These are phyloP conservation scores for Junonia oenone DNA, from an alignment of 2,888 invertebrate genomes.

Conservation along the genomic window DNA sequence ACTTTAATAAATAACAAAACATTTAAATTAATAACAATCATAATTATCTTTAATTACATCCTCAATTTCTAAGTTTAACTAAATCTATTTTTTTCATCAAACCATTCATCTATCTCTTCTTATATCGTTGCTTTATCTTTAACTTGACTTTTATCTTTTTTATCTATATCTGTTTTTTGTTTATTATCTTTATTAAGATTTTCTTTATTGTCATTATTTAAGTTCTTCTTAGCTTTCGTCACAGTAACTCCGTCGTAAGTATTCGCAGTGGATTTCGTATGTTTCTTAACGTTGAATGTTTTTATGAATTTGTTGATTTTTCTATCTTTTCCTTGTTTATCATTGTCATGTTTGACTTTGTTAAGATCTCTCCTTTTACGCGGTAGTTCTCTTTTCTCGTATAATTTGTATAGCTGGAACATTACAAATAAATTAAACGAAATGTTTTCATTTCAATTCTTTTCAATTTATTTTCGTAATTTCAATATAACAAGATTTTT, in stretches of 20 bases:
- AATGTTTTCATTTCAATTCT: no score
- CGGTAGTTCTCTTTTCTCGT: slow-evolving; percentile 8
- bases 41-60: no score
- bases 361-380: slow-evolving; percentile 5
- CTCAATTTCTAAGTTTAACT: neutral
- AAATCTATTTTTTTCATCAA: neutral
- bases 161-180: neutral
- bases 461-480: no score
- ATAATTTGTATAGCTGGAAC: slow-evolving; percentile 16
- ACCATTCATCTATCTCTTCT: neutral
- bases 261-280: slow-evolving; percentile 5
- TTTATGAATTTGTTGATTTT: slow-evolving; percentile 21
- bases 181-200: neutral
- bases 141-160: neutral
- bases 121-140: neutral
- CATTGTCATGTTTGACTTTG: neutral
- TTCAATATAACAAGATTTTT: no score
- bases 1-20: no score
- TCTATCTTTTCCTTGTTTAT: neutral
- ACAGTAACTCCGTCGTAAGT: neutral
- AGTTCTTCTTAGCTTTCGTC: slow-evolving; percentile 2
- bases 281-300: slow-evolving; percentile 16
- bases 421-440: no score
- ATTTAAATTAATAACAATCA: no score
- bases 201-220: neutral